A percentile compares a stretch with the other conserved stretches of the same genome.
Evolutionary conservation across 1,140 invertebrate species (phyloP).

Genomic region (Drosophila kohkoa): DNA sequence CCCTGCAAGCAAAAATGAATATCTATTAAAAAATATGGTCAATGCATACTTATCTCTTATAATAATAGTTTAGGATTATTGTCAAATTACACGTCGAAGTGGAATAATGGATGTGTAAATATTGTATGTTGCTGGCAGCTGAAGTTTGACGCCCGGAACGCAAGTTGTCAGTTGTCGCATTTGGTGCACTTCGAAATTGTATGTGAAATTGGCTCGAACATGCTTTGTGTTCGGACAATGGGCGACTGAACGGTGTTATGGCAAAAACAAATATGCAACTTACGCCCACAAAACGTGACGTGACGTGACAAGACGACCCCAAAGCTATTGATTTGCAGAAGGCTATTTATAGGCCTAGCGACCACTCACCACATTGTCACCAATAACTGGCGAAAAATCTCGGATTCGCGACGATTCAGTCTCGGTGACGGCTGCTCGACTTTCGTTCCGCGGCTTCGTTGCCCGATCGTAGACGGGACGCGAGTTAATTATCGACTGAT

Average conservation of each 20-base stretch:
- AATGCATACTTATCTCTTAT: no score
- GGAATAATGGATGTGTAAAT: conserved; percentile 76
- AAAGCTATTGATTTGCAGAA: conserved; percentile 62
- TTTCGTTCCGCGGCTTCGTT: conserved; percentile 86
- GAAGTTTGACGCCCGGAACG: conserved; percentile 72
- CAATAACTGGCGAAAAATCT: conserved; percentile 88
- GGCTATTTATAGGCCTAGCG: conserved; percentile 56
- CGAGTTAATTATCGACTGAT: not conserved
- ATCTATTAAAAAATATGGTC: not conserved
- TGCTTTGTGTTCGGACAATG: conserved; percentile 69
- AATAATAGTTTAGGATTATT: not conserved
- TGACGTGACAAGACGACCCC: conserved; percentile 57
- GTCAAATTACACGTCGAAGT: conserved; percentile 63
- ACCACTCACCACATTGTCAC: conserved; percentile 83
- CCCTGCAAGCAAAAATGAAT: conserved; percentile 85
- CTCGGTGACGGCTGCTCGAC: conserved; percentile 18
- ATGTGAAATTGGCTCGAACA: conserved; percentile 53
- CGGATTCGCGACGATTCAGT: conserved; percentile 71
- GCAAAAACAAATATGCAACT: conserved; percentile 22
- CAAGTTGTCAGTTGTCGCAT: conserved; percentile 74
- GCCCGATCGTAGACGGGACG: conserved; percentile 88
- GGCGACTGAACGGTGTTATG: conserved; percentile 48
- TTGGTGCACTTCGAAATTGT: conserved; percentile 38
- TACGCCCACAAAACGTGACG: conserved; percentile 66
- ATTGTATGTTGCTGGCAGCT: conserved; percentile 66